Conservation (phyloP, 2,797 vertebrate genomes). For the Tragopan temminckii region DNA sequence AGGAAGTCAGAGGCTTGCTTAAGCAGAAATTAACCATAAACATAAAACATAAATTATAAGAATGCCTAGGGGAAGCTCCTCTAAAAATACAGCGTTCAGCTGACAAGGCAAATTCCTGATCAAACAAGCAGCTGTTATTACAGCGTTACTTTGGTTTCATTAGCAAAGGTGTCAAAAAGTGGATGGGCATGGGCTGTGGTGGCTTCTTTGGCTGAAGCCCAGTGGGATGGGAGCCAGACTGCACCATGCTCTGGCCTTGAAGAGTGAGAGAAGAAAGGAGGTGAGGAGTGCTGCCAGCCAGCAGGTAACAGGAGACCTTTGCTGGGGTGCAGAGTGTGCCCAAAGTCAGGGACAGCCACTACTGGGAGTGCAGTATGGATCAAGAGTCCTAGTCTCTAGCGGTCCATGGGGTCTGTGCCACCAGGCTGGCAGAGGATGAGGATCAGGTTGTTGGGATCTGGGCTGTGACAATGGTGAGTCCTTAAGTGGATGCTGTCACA, state of each 20-base stretch:
- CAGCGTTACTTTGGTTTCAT: background rate
- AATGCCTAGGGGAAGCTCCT: background rate
- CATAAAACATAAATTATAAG: background rate
- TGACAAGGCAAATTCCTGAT: background rate
- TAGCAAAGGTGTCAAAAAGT: background rate
- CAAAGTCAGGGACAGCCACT: background rate
- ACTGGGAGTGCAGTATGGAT: background rate
- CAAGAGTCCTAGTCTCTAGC: background rate
- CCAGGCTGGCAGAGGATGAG: background rate
- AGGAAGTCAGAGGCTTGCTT: conserved; percentile 1
- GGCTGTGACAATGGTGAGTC: background rate
- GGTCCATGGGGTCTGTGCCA: background rate
- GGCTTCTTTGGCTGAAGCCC: rapidly evolving
- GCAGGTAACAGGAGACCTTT: background rate
- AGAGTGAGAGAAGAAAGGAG: background rate
- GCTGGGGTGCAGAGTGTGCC: background rate
- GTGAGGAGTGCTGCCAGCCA: background rate
- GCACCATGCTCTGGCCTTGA: background rate
- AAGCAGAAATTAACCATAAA: conserved; percentile 33
- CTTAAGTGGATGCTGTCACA: rapidly evolving
- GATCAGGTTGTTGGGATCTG: rapidly evolving
- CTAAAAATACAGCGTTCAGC: background rate
- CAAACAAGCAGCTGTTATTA: background rate
- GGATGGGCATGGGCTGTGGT: rapidly evolving
- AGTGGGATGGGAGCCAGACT: rapidly evolving